Conservation (phyloP, 2,113 vertebrate genomes). For the Mesembrinibis cayennensis region DNA sequence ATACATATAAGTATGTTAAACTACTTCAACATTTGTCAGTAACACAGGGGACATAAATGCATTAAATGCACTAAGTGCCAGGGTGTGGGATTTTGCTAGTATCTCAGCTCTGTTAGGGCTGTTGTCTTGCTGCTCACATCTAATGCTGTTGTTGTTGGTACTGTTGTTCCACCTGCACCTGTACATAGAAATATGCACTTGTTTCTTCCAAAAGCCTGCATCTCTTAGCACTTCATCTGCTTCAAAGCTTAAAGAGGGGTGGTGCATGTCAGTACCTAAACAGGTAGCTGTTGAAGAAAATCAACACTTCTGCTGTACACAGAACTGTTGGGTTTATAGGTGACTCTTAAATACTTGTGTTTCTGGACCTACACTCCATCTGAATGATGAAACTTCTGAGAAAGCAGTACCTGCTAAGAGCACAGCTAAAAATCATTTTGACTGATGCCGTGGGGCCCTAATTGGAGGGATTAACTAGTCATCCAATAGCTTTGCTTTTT, state of each 20-base stretch:
- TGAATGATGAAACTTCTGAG: neutral
- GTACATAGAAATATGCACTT: accelerated
- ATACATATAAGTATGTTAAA: neutral
- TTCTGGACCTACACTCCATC: neutral
- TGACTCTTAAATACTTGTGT: neutral
- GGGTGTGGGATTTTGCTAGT: accelerated
- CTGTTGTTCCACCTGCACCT: neutral
- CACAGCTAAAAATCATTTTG: neutral
- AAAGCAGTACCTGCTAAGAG: neutral
- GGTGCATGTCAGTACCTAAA: neutral
- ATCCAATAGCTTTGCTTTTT: neutral
- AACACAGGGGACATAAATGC: neutral
- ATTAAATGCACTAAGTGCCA: neutral
- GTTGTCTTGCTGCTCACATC: neutral
- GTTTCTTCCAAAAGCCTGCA: neutral
- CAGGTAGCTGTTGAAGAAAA: neutral
- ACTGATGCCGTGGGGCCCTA: neutral
- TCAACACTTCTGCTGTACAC: neutral
- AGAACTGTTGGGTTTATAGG: neutral
- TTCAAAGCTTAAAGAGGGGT: neutral
- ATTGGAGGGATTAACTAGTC: neutral
- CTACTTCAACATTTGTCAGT: neutral
- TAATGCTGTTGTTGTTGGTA: neutral
- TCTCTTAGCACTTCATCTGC: neutral
- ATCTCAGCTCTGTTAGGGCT: neutral